Base-by-base conservation (phyloP, 2,888 invertebrate genomes). In the Lumbricus terrestris region DNA sequence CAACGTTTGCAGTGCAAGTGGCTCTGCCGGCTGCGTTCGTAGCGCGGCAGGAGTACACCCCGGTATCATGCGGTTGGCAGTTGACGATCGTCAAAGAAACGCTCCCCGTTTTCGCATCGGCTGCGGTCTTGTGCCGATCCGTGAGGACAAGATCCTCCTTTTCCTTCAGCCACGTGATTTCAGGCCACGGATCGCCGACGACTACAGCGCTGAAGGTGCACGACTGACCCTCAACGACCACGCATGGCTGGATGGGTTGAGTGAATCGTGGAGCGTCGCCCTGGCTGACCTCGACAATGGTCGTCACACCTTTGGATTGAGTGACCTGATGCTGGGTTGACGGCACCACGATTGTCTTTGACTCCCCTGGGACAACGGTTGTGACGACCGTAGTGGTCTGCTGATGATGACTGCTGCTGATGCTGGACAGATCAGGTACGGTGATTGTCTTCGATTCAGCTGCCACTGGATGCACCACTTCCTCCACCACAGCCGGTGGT, bases 41-140 rank as follows among this genome's bases (percentile, higher is more conserved):
- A n/a, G 98, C 98, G 91, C 98, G 96, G 94, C 98, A 98, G 18
- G 98, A 98, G 95, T 99, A 99, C 89, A 96, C 96, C 0, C 97
- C 97, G 0, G 97, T 97, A 94, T 98, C 97, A 93, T 97, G 97
- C 1, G 96, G 96, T 93, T 97, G 97, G 34, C 97, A 97, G 95
- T 97, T 97, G 93, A 97, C 97, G 92, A 97, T 97, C 0, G 96
- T 96, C 90, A 97, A 95, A 0, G 96, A 96, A 92, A 97, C 97
- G 33, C 96, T 93, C 8, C 97, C 97, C 88, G 96, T 95, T 40
- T 96, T 95, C 23, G 82, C 83, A 88, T 92, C 90, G n/a, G 91
- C 91, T n/a, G 82, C 34, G 34, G 90, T 89, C 40, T 69, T 47
- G 42, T 91, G 88, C 15, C 90, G 89, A 11, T 38, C 37, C 11